Base-by-base conservation (phyloP, 2,113 vertebrate genomes). In the Lynx canadensis region DNA sequence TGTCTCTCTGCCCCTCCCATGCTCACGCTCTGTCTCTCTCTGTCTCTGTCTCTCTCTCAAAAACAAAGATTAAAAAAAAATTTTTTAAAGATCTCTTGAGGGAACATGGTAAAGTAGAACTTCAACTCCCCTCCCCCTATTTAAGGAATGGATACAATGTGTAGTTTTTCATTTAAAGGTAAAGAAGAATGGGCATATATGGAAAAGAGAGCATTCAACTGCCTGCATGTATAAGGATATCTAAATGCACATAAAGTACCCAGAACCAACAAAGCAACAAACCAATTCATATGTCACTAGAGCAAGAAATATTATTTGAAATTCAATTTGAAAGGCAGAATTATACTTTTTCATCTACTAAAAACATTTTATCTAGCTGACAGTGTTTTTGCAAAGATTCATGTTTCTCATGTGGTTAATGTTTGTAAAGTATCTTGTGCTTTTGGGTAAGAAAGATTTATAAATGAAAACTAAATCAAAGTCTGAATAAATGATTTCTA, bases 261-360 rank as follows among this genome's bases (percentile, higher is more conserved):
- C 82, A 14, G 7, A 93, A 81, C 15, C 48, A 78, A 79, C 19
- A 91, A 97, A 95, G 74, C 31, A 95, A 55, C 52, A 80, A 91
- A 80, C 81, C 74, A 21, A 89, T 73, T 93, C 89, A 78, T 74
- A 90, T 52, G 90, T 88, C 93, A 84, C 78, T 74, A 33, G 79
- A 96, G 71, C 85, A 95, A 84, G 91, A 95, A 97, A 91, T 76
- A 81, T 33, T 68, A 97, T 89, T 89, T 96, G 92, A 96, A 98
- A 96, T 97, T 97, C 96, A 98, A 89, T 94, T 96, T 83, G 78
- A 97, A 94, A 97, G 66, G 27, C 19, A 94, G 92, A 98, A 97
- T 93, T 95, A 89, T 68, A 85, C 69, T 96, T 97, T 97, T 97
- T 95, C 85, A 97, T 95, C 92, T 91, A 94, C 71, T 63, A 80